These are phyloP conservation scores for Thymelicus sylvestris DNA, from an alignment of 2,888 invertebrate genomes.

Conservation along the genomic window DNA sequence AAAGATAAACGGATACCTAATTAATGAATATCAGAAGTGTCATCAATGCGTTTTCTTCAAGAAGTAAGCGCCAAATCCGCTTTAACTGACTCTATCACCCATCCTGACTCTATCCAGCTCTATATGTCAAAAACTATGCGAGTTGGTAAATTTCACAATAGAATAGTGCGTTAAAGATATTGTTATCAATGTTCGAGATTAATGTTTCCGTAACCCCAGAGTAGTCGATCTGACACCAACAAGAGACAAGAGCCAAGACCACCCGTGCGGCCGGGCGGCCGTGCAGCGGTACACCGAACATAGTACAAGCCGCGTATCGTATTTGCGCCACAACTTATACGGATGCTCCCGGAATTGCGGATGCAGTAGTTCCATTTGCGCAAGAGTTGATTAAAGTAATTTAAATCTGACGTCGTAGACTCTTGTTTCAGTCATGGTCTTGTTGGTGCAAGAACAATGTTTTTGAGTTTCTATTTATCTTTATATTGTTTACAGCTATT, in stretches of 20 bases:
- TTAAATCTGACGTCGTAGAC: conserved; percentile 16
- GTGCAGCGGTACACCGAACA: conserved; percentile 2
- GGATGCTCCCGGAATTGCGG: conserved; percentile 33
- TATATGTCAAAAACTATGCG: not conserved
- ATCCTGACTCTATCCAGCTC: too few relatives aligned
- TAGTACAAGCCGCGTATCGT: conserved; percentile 5
- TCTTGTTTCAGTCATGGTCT: conserved; percentile 36
- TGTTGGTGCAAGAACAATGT: not conserved
- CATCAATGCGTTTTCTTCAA: too few relatives aligned
- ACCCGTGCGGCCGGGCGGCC: conserved; percentile 27
- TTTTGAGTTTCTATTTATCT: too few relatives aligned
- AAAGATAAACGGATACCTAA: too few relatives aligned
- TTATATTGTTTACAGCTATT: too few relatives aligned
- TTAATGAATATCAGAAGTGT: too few relatives aligned
- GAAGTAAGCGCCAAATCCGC: too few relatives aligned
- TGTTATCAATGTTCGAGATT: conserved; percentile 9
- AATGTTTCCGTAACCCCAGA: conserved; percentile 23
- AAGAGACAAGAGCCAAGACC: conserved; percentile 1
- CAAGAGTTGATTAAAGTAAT: conserved; percentile 12
- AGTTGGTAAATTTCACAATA: not conserved
- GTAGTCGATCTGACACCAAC: conserved; percentile 21
- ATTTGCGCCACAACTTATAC: conserved; percentile 29
- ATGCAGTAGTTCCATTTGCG: conserved; percentile 19
- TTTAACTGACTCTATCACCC: too few relatives aligned
- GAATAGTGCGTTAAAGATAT: conserved; percentile 6